Evolutionary conservation across 1,140 invertebrate species (phyloP), one percentile per base, ranked within the genome.

Genomic region (Papilio aristodemus): DNA sequence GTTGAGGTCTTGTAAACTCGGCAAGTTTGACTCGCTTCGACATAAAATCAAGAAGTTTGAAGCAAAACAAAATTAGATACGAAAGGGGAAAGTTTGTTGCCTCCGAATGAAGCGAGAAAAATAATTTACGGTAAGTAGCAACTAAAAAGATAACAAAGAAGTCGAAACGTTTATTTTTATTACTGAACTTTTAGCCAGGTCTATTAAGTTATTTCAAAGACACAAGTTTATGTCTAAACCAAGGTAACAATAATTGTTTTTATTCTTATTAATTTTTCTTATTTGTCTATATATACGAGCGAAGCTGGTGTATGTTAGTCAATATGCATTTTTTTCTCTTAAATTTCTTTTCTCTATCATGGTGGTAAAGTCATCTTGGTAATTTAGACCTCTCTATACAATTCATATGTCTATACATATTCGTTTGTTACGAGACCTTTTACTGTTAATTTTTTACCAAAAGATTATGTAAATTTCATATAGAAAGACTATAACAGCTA

Each of bases 11-110:
- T 54, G 46, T 54, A 54, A 54, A 54, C 19, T 17, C 46, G 46
- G 46, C 46, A 54, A 54, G 46, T 54, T 54, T 54, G 46, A 54
- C 46, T 54, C 41, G 3, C 46, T 54, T 22, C 46, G 46, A 54
- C 46, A 22, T 54, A 54, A 54, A 54, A 54, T 54, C 46, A 54
- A 54, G 19, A 54, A 54, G 46, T 54, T 54, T 22, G 46, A 54
- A 25, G 46, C 46, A 25, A 54, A 54, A 54, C 46, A 54, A 54
- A 54, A 54, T 54, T 54, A 54, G 46, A 54, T 54, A 19, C 46
- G 46, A 54, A 54, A 54, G 46, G 46, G 46, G 46, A 54, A 46
- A 54, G 46, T 54, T 54, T 54, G 46, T 54, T 54, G 46, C 46
- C 46, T 54, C 10, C 19, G 46, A 25, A 17, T 19, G 43, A 9